phyloP scores from a whole-genome alignment of 2,113 vertebrate genomes.

The Alexandromys fortis region DNA sequence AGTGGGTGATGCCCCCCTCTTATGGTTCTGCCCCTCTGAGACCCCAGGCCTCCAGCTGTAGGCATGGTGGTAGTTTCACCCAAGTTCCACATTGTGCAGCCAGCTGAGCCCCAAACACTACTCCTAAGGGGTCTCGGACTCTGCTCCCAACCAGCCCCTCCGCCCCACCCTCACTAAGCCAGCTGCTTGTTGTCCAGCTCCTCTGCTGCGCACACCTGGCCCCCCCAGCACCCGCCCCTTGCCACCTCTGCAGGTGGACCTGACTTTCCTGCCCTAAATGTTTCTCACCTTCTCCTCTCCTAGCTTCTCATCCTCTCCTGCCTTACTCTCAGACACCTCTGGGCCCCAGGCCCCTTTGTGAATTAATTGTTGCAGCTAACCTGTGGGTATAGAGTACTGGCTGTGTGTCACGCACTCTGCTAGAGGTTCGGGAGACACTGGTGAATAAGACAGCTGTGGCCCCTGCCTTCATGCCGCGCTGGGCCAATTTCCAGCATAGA shows the following conservation, averaged over 20 bases:
- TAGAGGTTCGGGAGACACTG: neutral
- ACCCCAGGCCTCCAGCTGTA: neutral
- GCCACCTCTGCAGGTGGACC: accelerated
- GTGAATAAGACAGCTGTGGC: neutral
- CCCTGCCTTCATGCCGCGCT: neutral
- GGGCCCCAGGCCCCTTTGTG: neutral
- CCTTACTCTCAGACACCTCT: neutral
- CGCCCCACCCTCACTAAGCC: neutral
- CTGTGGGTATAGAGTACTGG: neutral
- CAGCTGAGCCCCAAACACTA: neutral
- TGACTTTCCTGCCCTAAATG: neutral
- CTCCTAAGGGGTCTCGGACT: neutral
- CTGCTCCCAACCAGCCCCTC: neutral
- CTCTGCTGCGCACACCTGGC: neutral
- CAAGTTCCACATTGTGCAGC: neutral
- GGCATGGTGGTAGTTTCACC: neutral
- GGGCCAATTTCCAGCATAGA: neutral
- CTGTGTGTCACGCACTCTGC: neutral
- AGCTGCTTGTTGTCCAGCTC: neutral
- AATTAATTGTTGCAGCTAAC: neutral
- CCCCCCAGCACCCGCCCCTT: neutral
- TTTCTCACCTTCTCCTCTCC: neutral
- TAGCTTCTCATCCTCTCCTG: neutral
- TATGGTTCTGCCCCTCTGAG: neutral
- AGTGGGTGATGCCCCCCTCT: neutral